These are phyloP conservation scores for Drosophila dives DNA, from an alignment of 2,888 invertebrate species.

Conservation along the genomic window DNA sequence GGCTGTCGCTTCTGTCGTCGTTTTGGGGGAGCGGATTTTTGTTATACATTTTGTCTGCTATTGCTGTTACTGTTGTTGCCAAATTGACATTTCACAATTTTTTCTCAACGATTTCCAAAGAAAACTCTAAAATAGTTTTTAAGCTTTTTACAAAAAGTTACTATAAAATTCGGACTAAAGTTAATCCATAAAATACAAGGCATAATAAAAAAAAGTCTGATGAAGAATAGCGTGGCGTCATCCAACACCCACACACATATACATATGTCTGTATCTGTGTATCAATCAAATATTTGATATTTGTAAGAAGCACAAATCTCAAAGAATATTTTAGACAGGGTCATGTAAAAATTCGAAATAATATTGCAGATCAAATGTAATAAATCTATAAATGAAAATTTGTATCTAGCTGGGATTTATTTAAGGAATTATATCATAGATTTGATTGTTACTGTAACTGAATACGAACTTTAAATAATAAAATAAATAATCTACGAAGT, in stretches of 20 bases:
- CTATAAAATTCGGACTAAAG: slow-evolving; percentile 1
- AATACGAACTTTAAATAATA: not conserved
- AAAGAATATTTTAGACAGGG: slow-evolving; percentile 6
- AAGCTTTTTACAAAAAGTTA: slow-evolving; percentile 2
- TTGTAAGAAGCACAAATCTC: not conserved
- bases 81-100: slow-evolving; percentile 78
- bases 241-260: not conserved
- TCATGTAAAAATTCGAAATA: not conserved
- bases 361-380: not conserved
- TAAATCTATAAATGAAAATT: not conserved
- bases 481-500: not conserved
- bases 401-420: not conserved
- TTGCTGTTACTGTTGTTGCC: slow-evolving; percentile 66
- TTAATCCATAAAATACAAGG: not conserved
- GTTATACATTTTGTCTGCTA: slow-evolving; percentile 47
- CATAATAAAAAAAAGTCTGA: not conserved
- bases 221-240: not conserved
- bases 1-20: slow-evolving; percentile 32
- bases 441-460: too few relatives aligned
- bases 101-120: slow-evolving; percentile 32
- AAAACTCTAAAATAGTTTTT: slow-evolving; percentile 15
- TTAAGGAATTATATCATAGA: not conserved
- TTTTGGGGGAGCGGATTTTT: slow-evolving; percentile 36
- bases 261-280: not conserved
- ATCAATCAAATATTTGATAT: slow-evolving; percentile 14